Evolutionary conservation across 2,797 vertebrate species (phyloP).

Genomic region (Cynopterus sphinx): DNA sequence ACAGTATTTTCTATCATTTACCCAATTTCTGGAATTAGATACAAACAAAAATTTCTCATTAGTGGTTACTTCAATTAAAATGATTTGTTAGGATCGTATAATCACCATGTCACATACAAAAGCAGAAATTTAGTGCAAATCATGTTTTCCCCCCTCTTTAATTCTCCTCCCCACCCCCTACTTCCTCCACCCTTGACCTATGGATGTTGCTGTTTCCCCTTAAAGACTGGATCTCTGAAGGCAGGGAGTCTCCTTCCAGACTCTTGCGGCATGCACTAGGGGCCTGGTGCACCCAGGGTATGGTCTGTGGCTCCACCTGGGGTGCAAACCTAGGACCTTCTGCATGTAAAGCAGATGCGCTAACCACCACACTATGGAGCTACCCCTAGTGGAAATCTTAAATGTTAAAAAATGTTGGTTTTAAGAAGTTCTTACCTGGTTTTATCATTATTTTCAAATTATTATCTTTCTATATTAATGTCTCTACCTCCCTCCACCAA

Average conservation of each 20-base stretch:
- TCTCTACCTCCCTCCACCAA: background rate
- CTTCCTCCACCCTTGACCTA: no score
- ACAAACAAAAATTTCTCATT: background rate
- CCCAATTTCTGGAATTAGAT: constrained; percentile 9
- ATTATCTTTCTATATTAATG: background rate
- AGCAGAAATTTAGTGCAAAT: background rate
- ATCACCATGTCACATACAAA: background rate
- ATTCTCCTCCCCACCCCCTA: no score
- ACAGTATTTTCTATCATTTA: constrained; percentile 5
- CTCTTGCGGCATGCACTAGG: accelerated
- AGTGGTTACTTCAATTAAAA: background rate
- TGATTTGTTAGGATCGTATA: background rate
- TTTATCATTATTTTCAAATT: constrained; percentile 24
- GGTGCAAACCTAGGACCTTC: no score
- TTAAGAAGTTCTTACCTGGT: background rate
- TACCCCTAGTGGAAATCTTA: background rate
- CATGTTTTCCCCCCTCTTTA: no score
- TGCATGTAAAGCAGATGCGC: no score
- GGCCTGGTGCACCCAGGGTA: no score
- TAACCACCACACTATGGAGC: no score
- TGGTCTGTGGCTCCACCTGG: no score
- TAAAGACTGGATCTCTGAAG: no score
- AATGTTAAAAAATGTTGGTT: background rate
- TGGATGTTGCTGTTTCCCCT: no score
- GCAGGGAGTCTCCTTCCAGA: no score